A percentile compares a stretch with the other conserved stretches of the same genome.
Evolutionary conservation across 2,888 invertebrate species (phyloP).

Genomic region (Chalcis sispes): DNA sequence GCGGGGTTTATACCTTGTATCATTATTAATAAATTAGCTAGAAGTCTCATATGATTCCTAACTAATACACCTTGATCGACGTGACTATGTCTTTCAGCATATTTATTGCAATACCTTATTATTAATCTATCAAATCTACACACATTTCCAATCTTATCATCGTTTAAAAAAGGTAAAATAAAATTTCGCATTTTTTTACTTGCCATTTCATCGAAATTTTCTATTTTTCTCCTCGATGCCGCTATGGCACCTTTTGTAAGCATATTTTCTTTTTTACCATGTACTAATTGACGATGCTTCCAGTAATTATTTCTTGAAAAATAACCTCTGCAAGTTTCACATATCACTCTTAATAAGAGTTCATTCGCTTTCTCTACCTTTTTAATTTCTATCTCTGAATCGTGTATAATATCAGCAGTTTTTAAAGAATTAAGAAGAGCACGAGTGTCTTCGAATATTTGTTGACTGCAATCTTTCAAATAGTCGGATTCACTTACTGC

Average conservation of each 20-base stretch:
- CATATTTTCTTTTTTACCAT: background rate
- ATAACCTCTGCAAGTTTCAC: background rate
- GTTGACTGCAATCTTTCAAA: too few species aligned
- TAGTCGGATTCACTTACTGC: too few species aligned
- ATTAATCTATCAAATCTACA: background rate
- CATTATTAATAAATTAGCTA: background rate
- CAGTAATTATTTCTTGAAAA: background rate
- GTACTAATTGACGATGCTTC: background rate
- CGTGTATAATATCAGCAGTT: too few species aligned
- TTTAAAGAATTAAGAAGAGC: too few species aligned
- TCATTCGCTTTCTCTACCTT: too few species aligned
- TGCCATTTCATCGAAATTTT: background rate
- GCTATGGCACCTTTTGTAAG: background rate
- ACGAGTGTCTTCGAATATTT: too few species aligned
- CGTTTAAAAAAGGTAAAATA: background rate
- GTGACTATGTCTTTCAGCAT: background rate
- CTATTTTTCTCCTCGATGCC: background rate
- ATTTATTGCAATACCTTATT: constrained; percentile 6
- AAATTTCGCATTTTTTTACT: background rate
- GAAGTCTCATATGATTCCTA: background rate
- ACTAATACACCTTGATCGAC: background rate
- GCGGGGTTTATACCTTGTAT: background rate
- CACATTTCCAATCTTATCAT: background rate
- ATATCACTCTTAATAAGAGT: background rate
- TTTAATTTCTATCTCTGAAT: too few species aligned